Conservation (phyloP, 2,113 vertebrate genomes). For the Equus przewalskii region DNA sequence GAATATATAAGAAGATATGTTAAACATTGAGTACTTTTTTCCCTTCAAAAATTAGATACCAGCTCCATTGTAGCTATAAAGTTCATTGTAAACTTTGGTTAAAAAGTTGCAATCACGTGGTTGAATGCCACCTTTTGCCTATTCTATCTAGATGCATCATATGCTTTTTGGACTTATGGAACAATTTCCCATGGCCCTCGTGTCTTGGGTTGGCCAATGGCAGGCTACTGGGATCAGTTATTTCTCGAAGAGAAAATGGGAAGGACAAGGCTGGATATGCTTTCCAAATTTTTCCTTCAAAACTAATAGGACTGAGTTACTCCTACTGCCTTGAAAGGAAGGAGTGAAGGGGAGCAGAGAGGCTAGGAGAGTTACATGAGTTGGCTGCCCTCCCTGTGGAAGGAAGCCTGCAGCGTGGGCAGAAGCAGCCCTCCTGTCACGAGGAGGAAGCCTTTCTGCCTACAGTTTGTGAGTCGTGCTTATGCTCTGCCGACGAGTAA, state of each 20-base stretch:
- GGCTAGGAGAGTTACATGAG: background rate
- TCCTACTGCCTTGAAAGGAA: background rate
- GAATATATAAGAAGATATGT: background rate
- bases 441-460: background rate
- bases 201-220: background rate
- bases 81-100: background rate
- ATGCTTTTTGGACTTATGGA: background rate
- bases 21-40: background rate
- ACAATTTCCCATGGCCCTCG: background rate
- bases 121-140: background rate
- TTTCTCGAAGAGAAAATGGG: background rate
- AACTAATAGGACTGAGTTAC: background rate
- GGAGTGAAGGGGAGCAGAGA: background rate
- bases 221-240: background rate
- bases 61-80: background rate
- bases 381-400: accelerated
- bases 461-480: background rate
- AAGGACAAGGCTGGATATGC: background rate
- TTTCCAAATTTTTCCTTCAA: background rate
- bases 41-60: background rate
- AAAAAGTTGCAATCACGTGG: background rate
- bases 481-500: constrained; percentile 33
- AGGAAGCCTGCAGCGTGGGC: background rate
- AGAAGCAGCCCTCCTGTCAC: background rate
- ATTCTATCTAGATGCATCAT: background rate